phyloP scores from a whole-genome alignment of 2,797 vertebrate species.

The Alosa sapidissima region DNA sequence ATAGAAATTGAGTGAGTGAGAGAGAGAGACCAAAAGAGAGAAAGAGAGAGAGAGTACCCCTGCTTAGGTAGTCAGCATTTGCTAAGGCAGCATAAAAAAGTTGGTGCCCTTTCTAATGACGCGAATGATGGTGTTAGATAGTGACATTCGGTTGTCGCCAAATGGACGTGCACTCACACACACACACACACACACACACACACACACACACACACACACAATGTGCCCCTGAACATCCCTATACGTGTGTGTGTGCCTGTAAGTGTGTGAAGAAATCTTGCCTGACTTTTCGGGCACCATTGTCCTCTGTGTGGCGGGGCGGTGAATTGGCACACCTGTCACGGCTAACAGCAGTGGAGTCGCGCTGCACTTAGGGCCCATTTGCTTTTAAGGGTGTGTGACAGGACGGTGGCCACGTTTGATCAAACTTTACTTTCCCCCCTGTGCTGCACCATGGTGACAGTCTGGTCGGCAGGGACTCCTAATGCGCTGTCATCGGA shows the following conservation, averaged over 20 bases:
- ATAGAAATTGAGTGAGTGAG: conserved; percentile 26
- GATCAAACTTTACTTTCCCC: conserved; percentile 78
- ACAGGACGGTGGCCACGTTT: conserved; percentile 77
- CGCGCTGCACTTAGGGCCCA: conserved; percentile 77
- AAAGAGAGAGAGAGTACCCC: conserved; percentile 25
- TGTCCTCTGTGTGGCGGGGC: conserved; percentile 60
- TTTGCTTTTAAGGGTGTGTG: conserved; percentile 83
- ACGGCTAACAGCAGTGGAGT: conserved; percentile 68
- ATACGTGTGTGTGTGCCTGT: conserved; percentile 54
- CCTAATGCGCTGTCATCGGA: conserved; percentile 80
- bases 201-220: no score
- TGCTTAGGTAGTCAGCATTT: conserved; percentile 56
- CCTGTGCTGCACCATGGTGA: conserved; percentile 57
- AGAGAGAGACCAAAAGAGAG: conserved; percentile 3
- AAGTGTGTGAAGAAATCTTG: conserved; percentile 55
- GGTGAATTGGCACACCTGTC: conserved; percentile 62
- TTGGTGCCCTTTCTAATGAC: conserved; percentile 62
- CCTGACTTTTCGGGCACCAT: conserved; percentile 66
- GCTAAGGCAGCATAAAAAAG: conserved; percentile 67
- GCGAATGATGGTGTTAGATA: conserved; percentile 71
- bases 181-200: background rate
- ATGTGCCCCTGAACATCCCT: conserved; percentile 65
- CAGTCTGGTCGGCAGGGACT: conserved; percentile 76
- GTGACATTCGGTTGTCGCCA: conserved; percentile 63
- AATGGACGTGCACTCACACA: background rate